Percentiles rank a stretch among this genome's conserved stretches.
Evolutionary conservation across 2,888 invertebrate genomes (phyloP).

Genomic region (Drosophila tanythrix): DNA sequence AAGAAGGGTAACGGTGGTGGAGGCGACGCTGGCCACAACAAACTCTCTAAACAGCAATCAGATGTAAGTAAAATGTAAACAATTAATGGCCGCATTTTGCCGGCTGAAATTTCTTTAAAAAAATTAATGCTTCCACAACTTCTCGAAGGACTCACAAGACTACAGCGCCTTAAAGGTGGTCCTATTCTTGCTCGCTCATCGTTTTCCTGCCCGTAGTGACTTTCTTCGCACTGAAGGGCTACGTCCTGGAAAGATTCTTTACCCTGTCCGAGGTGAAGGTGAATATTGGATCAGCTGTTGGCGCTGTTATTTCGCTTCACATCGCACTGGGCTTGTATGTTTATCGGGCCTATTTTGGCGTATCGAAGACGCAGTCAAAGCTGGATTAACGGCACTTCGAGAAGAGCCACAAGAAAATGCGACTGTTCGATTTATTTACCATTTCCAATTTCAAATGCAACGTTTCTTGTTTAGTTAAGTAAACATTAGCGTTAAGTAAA

Average conservation of each 20-base stretch:
- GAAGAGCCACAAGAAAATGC: slow-evolving; percentile 1
- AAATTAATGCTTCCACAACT: background rate
- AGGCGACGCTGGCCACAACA: slow-evolving; percentile 34
- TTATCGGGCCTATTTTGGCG: slow-evolving; percentile 89
- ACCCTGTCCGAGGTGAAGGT: slow-evolving; percentile 87
- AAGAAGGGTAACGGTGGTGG: slow-evolving; percentile 49
- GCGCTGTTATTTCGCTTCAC: slow-evolving; percentile 91
- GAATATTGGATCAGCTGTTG: slow-evolving; percentile 92
- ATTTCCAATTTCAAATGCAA: slow-evolving; percentile 67
- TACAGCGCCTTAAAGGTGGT: slow-evolving; percentile 91
- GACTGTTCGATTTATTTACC: slow-evolving; percentile 39
- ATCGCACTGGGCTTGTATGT: slow-evolving; percentile 92
- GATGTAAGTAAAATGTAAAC: slow-evolving; percentile 48
- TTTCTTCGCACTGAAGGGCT: slow-evolving; percentile 89
- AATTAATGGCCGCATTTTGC: slow-evolving; percentile 20
- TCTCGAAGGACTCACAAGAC: slow-evolving; percentile 86
- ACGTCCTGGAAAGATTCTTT: slow-evolving; percentile 89
- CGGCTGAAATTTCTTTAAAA: slow-evolving; percentile 34
- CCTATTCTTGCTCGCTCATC: slow-evolving; percentile 90
- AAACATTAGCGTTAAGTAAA: slow-evolving; percentile 56
- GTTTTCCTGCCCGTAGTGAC: slow-evolving; percentile 90
- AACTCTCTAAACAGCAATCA: slow-evolving; percentile 55
- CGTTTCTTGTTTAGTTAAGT: slow-evolving; percentile 46
- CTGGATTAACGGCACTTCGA: slow-evolving; percentile 46
- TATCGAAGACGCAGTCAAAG: slow-evolving; percentile 51